Base-by-base conservation (phyloP, 1,140 invertebrate genomes). In the Bicyclus anynana region DNA sequence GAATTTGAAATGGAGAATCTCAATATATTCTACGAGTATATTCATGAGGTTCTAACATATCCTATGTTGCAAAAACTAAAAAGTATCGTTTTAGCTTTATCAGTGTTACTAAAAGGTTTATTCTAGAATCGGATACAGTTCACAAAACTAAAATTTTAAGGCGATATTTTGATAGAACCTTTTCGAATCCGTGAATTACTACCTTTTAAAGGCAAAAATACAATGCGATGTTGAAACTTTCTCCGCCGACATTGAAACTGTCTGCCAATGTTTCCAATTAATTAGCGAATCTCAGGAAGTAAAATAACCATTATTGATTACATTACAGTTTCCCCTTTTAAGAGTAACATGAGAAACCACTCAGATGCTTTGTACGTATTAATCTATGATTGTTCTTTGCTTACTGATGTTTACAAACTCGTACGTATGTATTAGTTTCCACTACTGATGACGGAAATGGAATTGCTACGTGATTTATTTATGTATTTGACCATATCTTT, bases 341-440 rank as follows among this genome's bases (percentile, higher is more conserved):
- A 59, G 55, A 52, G 57, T 42, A 61, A 77, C 74, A 77, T 42
- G 69, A 70, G 68, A 77, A 77, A 70, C 66, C 74, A 77, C 74
- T 77, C 64, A 44, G 50, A 55, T 55, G 37, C 47, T 64, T 64
- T 57, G 53, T 54, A 52, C 21, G 35, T 63, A 62, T 57, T 62
- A 62, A 58, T 53, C 46, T 57, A 52, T 6, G 33, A 40, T 58
- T 58, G 27, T 52, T 59, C 52, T 54, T 54, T 54, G 53, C 33
- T 48, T 26, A 38, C 37, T 4, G 7, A 9, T 44, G 18, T 20
- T 20, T 44, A 38, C 16, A 2, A 38, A 14, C 5, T 16, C 16
- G 6, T 7, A 33, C n/a, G 1, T 33, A 7, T 33, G n/a, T 10
- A 12, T 33, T 12, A 4, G 10, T 33, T 1, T 10, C 7, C 2